A percentile compares a stretch with the other conserved stretches of the same genome.
These are phyloP conservation scores for Loripinus fragilis DNA, from an alignment of 2,888 invertebrate genomes.

Conservation along the genomic window DNA sequence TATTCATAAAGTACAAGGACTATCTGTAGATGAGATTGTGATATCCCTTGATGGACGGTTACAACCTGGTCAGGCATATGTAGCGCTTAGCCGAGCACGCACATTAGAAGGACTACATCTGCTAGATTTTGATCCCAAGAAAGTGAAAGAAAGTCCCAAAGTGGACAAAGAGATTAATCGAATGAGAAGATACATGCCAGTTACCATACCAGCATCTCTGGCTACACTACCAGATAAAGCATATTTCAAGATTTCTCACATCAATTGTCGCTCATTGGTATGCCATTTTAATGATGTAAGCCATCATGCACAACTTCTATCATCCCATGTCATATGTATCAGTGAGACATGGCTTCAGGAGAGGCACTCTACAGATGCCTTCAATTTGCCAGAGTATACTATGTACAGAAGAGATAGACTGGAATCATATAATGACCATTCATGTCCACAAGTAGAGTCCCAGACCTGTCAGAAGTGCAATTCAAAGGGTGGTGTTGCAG, in stretches of 20 bases:
- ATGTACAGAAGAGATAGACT: not conserved
- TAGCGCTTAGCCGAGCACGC: not conserved
- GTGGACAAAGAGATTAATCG: not conserved
- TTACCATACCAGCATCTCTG: not conserved
- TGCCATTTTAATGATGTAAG: not conserved
- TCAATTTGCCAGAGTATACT: not conserved
- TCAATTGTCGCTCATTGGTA: not conserved
- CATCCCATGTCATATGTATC: not conserved
- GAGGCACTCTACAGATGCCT: not conserved
- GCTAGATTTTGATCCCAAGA: not conserved
- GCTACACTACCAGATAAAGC: not conserved
- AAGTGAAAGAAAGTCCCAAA: not conserved
- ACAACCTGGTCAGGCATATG: not conserved
- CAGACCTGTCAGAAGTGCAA: not conserved
- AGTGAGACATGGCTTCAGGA: not conserved
- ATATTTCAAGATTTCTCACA: not conserved
- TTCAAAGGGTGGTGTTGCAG: not conserved
- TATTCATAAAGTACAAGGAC: not conserved
- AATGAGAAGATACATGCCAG: not conserved
- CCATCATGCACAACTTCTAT: not conserved
- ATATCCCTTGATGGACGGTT: not conserved
- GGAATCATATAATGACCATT: not conserved
- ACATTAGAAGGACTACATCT: not conserved
- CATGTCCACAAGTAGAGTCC: not conserved
- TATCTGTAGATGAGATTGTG: not conserved